phyloP scores from a whole-genome alignment of 2,888 invertebrate species.

The Abscondita cerata region DNA sequence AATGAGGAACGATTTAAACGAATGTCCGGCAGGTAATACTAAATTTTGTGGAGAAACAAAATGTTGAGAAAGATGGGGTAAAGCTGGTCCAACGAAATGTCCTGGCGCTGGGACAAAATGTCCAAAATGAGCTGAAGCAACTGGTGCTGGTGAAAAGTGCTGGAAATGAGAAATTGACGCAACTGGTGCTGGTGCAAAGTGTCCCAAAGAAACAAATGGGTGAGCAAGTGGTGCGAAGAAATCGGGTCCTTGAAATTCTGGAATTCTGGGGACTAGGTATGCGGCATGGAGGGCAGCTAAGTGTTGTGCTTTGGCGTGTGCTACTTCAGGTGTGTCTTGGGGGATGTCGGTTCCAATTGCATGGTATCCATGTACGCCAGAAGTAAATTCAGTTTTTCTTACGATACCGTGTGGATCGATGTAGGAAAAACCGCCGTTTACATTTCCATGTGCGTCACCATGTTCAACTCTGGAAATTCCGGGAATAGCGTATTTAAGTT shows the following conservation, averaged over 20 bases:
- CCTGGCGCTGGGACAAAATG: no score
- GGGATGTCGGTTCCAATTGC: conserved; percentile 39
- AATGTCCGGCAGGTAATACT: no score
- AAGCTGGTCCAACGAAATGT: no score
- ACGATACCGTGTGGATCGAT: conserved; percentile 39
- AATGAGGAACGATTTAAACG: no score
- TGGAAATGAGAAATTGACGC: no score
- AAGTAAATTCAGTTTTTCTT: conserved; percentile 37
- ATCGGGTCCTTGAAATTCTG: conserved; percentile 22
- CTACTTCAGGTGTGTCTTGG: conserved; percentile 45
- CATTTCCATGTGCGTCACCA: conserved; percentile 37
- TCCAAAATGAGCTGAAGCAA: no score
- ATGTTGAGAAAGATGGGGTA: no score
- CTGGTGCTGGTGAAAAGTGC: no score
- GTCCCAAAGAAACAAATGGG: conserved; percentile 1
- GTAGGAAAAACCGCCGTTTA: conserved; percentile 42
- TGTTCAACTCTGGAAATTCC: conserved; percentile 40
- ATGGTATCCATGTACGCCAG: conserved; percentile 39
- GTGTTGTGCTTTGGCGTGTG: conserved; percentile 40
- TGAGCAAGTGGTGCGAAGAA: conserved; percentile 16
- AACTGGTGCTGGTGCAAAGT: conserved; percentile 3
- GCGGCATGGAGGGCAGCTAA: conserved; percentile 25
- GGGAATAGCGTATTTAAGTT: conserved; percentile 36
- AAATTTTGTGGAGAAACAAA: no score
- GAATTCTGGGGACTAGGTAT: conserved; percentile 15